phyloP scores from a whole-genome alignment of 2,888 invertebrate species.

The Peribatodes rhomboidaria region DNA sequence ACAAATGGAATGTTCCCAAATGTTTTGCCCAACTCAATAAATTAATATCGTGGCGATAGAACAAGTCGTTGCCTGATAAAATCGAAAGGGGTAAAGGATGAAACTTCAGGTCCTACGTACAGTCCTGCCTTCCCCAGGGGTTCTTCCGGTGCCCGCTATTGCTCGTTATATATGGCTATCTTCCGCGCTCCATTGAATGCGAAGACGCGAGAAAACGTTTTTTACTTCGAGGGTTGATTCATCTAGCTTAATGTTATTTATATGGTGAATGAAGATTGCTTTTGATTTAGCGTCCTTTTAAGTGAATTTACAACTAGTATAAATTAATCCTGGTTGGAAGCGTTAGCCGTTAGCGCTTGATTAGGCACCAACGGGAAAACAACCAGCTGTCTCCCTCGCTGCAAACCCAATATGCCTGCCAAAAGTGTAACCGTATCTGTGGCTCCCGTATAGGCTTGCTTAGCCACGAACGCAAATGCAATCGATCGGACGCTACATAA shows the following conservation, averaged over 20 bases:
- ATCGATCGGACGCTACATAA: too few species aligned
- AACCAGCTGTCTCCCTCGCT: too few species aligned
- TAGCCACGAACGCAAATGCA: too few species aligned
- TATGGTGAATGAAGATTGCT: conserved; percentile 4
- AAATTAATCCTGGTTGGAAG: too few species aligned
- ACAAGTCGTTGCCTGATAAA: background rate
- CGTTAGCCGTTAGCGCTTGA: too few species aligned
- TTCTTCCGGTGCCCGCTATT: conserved; percentile 1
- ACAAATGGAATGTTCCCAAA: background rate
- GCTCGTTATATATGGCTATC: conserved; percentile 33
- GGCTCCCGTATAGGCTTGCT: too few species aligned
- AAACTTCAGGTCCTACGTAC: background rate
- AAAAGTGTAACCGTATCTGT: too few species aligned
- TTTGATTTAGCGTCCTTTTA: background rate
- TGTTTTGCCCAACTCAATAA: background rate
- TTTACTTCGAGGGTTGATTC: conserved; percentile 28
- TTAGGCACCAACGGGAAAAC: too few species aligned
- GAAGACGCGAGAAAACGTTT: conserved; percentile 25
- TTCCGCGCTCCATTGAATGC: conserved; percentile 36
- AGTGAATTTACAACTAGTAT: background rate
- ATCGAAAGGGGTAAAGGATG: background rate
- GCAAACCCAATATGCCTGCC: too few species aligned
- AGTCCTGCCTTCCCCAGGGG: conserved; percentile 4
- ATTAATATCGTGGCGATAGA: background rate
- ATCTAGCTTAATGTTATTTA: conserved; percentile 11